Percentiles rank a stretch among this genome's conserved stretches.
These are phyloP conservation scores for Chaunax sp. DNA, from an alignment of 2,797 vertebrate species.

Conservation along the genomic window DNA sequence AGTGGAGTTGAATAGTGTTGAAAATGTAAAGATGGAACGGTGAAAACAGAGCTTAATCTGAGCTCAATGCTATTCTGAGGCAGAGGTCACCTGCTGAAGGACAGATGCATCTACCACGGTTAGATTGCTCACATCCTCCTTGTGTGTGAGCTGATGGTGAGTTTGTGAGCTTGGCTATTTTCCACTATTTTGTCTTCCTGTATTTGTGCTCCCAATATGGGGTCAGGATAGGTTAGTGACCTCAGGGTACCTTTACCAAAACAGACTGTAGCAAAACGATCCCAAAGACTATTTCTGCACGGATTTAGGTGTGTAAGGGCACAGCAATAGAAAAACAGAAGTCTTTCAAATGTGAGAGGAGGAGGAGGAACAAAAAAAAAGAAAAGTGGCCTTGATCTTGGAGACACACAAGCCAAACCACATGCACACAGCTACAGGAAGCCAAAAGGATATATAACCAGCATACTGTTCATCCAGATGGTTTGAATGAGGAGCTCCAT, in stretches of 20 bases:
- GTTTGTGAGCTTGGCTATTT: slow-evolving; percentile 21
- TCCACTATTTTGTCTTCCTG: slow-evolving; percentile 15
- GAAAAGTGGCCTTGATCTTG: slow-evolving; percentile 75
- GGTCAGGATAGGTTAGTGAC: slow-evolving; percentile 18
- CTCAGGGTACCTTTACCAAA: slow-evolving; percentile 25
- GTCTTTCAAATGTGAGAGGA: slow-evolving; percentile 73
- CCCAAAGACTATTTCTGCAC: slow-evolving; percentile 38
- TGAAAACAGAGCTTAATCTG: slow-evolving; percentile 51
- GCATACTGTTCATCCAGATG: slow-evolving; percentile 54
- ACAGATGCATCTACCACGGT: slow-evolving; percentile 26
- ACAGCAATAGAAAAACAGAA: slow-evolving; percentile 63
- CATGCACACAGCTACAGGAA: slow-evolving; percentile 45
- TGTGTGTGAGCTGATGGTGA: slow-evolving; percentile 17
- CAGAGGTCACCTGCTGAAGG: slow-evolving; percentile 57
- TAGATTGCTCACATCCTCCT: slow-evolving; percentile 23
- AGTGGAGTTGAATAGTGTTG: slow-evolving; percentile 59
- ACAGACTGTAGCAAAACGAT: slow-evolving; percentile 23
- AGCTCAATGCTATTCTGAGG: slow-evolving; percentile 46
- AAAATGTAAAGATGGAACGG: slow-evolving; percentile 52
- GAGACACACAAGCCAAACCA: slow-evolving; percentile 48
- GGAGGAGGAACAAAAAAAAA: slow-evolving; percentile 67
- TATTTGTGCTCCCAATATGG: slow-evolving; percentile 31
- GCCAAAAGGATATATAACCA: slow-evolving; percentile 48
- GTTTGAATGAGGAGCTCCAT: slow-evolving; percentile 23
- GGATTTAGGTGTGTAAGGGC: slow-evolving; percentile 44